Conservation (phyloP, 2,797 vertebrate species). For the Harpagifer antarcticus region DNA sequence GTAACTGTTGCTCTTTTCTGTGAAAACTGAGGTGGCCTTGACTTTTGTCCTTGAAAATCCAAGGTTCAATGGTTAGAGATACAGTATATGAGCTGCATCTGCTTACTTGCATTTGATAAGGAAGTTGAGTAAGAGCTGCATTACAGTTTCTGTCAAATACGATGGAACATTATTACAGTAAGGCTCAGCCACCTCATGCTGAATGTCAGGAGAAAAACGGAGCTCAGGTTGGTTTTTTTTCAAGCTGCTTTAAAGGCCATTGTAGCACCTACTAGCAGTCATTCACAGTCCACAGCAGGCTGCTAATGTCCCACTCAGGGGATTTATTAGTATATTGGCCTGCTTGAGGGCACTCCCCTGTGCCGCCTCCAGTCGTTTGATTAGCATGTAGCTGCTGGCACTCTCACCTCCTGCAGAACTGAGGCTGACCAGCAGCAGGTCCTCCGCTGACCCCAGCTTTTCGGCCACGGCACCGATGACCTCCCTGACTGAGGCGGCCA, state of each 20-base stretch:
- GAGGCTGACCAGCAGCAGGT: constrained; percentile 93
- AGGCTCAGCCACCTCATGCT: constrained; percentile 17
- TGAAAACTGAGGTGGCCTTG: background rate
- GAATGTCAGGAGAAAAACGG: constrained; percentile 20
- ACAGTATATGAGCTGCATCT: background rate
- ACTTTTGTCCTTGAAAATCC: background rate
- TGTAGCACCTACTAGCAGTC: constrained; percentile 10
- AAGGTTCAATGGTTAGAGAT: constrained; percentile 10
- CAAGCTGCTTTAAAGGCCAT: constrained; percentile 27
- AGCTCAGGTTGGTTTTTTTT: constrained; percentile 32
- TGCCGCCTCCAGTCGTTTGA: constrained; percentile 33
- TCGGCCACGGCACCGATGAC: constrained; percentile 92
- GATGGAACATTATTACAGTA: constrained; percentile 22
- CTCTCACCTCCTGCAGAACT: constrained; percentile 96
- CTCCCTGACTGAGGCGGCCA: constrained; percentile 93
- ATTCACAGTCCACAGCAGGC: constrained; percentile 15
- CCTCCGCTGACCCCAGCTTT: constrained; percentile 95
- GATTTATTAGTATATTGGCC: constrained; percentile 27
- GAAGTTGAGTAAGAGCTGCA: constrained; percentile 32
- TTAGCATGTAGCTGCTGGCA: constrained; percentile 52
- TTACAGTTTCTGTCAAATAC: constrained; percentile 31
- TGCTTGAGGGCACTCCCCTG: constrained; percentile 4
- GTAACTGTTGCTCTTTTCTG: background rate
- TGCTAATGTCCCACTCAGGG: constrained; percentile 34
- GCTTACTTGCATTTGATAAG: constrained; percentile 31